Base-by-base conservation (phyloP, 2,888 invertebrate genomes). In the Lomographa bimaculata region DNA sequence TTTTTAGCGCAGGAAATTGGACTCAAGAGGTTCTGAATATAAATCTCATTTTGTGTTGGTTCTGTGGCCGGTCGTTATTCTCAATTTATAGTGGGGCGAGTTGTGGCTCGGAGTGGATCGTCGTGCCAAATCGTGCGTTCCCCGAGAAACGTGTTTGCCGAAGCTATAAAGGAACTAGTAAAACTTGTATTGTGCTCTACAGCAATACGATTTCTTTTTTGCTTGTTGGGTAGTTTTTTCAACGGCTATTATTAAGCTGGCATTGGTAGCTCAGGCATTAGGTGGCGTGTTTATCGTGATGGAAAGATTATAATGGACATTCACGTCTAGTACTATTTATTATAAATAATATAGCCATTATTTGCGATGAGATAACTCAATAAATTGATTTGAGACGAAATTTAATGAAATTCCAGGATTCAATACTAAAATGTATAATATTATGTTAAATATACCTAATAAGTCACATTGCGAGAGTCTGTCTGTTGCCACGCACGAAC, bases 111-210 rank as follows among this genome's bases (percentile, higher is more conserved):
- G 62, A 55, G 60, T 66, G 64, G 50, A 57, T 62, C 57, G 60
- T 54, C 70, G 67, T 60, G 70, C 65, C 66, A 66, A 76, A 71
- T 77, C 76, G 77, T 74, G 73, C 72, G 71, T 77, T 74, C 74
- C 60, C 64, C 62, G 61, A 64, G 71, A 73, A 79, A 76, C 79
- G 75, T 77, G 73, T 76, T 78, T 72, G 67, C 69, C 59, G 65
- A 74, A 74, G 75, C 72, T 64, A 77, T 77, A 79, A 78, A 80
- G 68, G 64, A 75, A 74, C 75, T 76, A 78, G 79, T 74, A 73
- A 72, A 76, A 79, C 79, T 75, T 65, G 76, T 71, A 70, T 65
- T 65, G 60, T 71, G 67, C 61, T 73, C 60, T 68, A n/a, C n/a
- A n/a, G n/a, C n/a, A n/a, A n/a, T n/a, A n/a, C 53, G 18, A 46